phyloP scores from a whole-genome alignment of 2,113 vertebrate species.

The Chunga burmeisteri region DNA sequence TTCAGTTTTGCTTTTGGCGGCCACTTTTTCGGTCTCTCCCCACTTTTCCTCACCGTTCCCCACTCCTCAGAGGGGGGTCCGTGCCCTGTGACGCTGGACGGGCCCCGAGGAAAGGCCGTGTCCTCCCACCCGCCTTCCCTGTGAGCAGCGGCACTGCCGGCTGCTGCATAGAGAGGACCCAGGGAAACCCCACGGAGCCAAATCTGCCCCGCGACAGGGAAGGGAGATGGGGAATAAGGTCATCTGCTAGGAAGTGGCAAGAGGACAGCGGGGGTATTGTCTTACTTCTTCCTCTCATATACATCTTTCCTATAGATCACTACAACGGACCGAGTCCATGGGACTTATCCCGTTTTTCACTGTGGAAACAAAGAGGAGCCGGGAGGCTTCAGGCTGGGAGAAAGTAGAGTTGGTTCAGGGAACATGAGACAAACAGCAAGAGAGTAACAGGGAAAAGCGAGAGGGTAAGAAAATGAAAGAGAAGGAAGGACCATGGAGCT shows the following conservation, averaged over 20 bases:
- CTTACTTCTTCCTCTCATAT: not conserved
- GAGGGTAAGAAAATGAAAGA: not conserved
- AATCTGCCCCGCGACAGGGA: not conserved
- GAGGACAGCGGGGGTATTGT: not conserved
- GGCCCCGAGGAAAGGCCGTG: not conserved
- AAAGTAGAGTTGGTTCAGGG: not conserved
- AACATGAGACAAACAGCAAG: not conserved
- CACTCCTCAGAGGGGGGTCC: not conserved
- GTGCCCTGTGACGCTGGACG: not conserved
- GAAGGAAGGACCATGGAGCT: not conserved
- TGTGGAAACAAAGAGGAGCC: not conserved
- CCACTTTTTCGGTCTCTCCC: fast-evolving
- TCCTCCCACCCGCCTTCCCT: not conserved
- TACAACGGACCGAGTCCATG: not conserved
- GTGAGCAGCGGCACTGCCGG: not conserved
- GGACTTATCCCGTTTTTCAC: not conserved
- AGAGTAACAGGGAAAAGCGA: not conserved
- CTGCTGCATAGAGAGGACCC: not conserved
- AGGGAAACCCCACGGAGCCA: not conserved
- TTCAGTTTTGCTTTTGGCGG: not conserved
- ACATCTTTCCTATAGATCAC: not conserved
- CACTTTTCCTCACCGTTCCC: not conserved
- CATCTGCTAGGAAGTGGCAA: not conserved
- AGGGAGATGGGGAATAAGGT: not conserved
- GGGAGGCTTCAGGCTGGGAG: not conserved